Evolutionary conservation across 2,888 invertebrate species (phyloP), one percentile per base, ranked within the genome.

Genomic region (Vanessa cardui): DNA sequence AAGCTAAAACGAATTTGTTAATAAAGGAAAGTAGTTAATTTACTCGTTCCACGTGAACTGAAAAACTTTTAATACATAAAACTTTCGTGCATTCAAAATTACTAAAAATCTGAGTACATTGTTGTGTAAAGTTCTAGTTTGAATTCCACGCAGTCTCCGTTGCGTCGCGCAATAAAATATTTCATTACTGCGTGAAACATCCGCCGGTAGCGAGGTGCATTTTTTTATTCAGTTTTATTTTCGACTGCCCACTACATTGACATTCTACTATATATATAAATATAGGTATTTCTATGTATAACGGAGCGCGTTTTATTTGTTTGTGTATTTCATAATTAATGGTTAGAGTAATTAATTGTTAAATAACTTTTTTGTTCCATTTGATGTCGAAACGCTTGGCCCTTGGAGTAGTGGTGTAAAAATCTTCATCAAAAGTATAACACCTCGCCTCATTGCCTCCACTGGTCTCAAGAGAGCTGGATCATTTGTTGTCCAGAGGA

Each of bases 61-160:
- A 60, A 26, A 63, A 45, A 62, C 44, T 49, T 69, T 65, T 62
- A 46, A 45, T 21, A 64, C 58, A 58, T 56, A 39, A 62, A 56
- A 66, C 45, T 63, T 54, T 31, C n/a, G 52, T 54, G 56, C 61
- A 58, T 62, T 67, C 33, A 52, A n/a, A 83, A 85, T 87, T 85
- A 84, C 82, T 83, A 83, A 87, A 88, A 87, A 87, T 86, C 84
- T 83, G 82, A 87, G 84, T 86, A 88, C 86, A 85, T 84, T 86
- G 86, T 87, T 85, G 84, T 86, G 83, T 86, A 79, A 78, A 77
- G 81, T 82, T 80, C 79, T 77, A 75, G 77, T 78, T 80, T 77
- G 80, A 81, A 83, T 83, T 78, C 80, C 79, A 72, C 72, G 76
- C 72, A 76, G 82, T 83, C 82, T 87, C 85, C 84, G 86, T 86